Conservation (phyloP, 1,140 invertebrate genomes). For the Antheraea pernyi region DNA sequence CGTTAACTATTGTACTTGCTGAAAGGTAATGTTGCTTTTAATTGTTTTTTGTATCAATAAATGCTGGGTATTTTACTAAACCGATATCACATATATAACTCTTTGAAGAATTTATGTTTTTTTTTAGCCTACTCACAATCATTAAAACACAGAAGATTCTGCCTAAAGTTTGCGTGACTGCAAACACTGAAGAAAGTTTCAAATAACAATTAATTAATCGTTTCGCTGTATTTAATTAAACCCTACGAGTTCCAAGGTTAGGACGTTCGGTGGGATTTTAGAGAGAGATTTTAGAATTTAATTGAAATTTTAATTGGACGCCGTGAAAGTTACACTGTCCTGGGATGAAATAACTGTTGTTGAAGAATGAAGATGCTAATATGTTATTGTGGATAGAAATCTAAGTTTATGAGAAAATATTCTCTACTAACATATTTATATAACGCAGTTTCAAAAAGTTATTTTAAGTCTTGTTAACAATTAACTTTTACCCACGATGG, state of each 20-base stretch:
- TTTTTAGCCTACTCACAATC: no score
- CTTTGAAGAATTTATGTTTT: no score
- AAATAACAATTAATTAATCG: not conserved
- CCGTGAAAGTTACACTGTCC: conserved; percentile 29
- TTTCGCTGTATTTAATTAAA: conserved; percentile 5
- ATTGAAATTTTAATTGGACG: conserved; percentile 47
- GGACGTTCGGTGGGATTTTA: conserved; percentile 33
- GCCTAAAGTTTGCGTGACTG: not conserved
- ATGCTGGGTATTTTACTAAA: no score
- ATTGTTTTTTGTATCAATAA: no score
- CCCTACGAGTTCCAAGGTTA: conserved; percentile 23
- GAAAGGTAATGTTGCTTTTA: no score
- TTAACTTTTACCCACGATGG: no score
- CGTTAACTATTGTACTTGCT: no score
- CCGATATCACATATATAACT: no score
- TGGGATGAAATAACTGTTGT: conserved; percentile 8
- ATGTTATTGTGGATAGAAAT: not conserved
- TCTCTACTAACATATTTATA: not conserved
- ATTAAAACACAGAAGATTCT: not conserved
- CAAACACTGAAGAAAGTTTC: not conserved
- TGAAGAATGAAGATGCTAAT: not conserved
- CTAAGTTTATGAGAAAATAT: not conserved
- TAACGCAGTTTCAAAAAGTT: not conserved
- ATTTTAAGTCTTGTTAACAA: not conserved
- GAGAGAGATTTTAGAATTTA: conserved; percentile 42